Evolutionary conservation across 2,113 vertebrate species (phyloP).

Genomic region (Ophiodon elongatus): DNA sequence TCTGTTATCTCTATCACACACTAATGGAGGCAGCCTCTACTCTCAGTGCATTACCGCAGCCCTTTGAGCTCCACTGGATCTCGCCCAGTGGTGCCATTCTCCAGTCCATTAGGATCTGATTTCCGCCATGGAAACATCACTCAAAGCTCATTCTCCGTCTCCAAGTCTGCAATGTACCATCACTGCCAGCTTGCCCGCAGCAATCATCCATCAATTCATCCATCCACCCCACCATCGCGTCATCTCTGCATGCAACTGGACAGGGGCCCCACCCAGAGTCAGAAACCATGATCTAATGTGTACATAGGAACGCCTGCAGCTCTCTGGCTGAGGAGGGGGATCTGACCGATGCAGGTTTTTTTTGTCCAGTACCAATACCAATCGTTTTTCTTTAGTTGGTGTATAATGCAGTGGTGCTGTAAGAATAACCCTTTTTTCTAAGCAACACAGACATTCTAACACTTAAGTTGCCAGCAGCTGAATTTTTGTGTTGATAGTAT

Average conservation of each 20-base stretch:
- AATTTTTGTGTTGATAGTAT: not conserved
- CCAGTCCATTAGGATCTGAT: conserved; percentile 68
- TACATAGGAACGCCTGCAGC: conserved; percentile 52
- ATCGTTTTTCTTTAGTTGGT: conserved; percentile 4
- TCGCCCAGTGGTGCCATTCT: conserved; percentile 61
- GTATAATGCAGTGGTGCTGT: conserved; percentile 1
- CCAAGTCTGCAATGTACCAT: conserved; percentile 56
- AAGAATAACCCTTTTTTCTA: conserved; percentile 10
- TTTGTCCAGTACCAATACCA: conserved; percentile 5
- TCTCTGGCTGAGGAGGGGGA: conserved; percentile 16
- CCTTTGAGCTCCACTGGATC: conserved; percentile 41
- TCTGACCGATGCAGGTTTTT: conserved; percentile 15
- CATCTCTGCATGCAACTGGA: conserved; percentile 45
- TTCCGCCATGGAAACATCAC: conserved; percentile 66
- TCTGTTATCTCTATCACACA: conserved; percentile 42
- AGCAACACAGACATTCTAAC: conserved; percentile 4
- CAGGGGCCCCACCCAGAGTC: conserved; percentile 53
- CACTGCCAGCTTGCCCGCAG: conserved; percentile 40
- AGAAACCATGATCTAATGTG: conserved; percentile 68
- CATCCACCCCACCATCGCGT: conserved; percentile 35
- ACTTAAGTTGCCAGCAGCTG: not conserved
- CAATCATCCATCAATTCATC: conserved; percentile 47
- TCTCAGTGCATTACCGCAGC: conserved; percentile 20
- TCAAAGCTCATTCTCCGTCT: conserved; percentile 46
- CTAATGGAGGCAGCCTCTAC: conserved; percentile 40